Base-by-base conservation (phyloP, 2,113 vertebrate genomes). In the Glareola pratincola region DNA sequence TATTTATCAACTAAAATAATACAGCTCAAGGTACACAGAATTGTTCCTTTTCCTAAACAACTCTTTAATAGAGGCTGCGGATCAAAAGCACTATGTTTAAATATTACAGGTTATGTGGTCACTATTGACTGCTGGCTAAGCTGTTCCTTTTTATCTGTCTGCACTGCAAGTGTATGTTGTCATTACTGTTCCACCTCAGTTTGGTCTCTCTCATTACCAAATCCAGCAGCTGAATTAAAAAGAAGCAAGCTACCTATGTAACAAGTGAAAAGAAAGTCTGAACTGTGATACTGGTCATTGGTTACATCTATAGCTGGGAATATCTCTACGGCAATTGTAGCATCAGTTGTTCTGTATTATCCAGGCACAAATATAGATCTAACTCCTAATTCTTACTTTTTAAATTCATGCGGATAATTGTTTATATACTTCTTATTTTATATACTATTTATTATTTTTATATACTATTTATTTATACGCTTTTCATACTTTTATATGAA, bases 271-370 rank as follows among this genome's bases (percentile, higher is more conserved):
- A 78, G 26, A 41, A 86, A 37, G 26, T 50, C 47, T 77, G 37
- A 81, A 50, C 30, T 84, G 16, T 41, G 63, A n/a, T 34, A 41
- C 6, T 59, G 15, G 17, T 37, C 45, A 45, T 14, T 39, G 22
- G 14, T 67, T 93, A 5, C 9, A 89, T 45, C 16, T 50, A 21
- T 18, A 62, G 27, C 34, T 74, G 16, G 16, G 27, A 86, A 51
- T 54, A 72, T 66, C n/a, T n/a, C 14, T 69, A 30, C 9, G 0
- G 0, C 18, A 74, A 27, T 0, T 26, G 4, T 23, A 69, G 74
- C 9, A 67, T 2, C 37, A 27, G 12, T 30, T 63, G 18, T 43
- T 84, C 47, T 53, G 12, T 19, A 36, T 56, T 77, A 67, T 77
- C 29, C 32, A 86, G 47, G 24, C 14, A 73, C 21, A 83, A 83